Evolutionary conservation across 2,888 invertebrate genomes (phyloP), one percentile per base, ranked within the genome.

Genomic region (Athrips mouffetella): DNA sequence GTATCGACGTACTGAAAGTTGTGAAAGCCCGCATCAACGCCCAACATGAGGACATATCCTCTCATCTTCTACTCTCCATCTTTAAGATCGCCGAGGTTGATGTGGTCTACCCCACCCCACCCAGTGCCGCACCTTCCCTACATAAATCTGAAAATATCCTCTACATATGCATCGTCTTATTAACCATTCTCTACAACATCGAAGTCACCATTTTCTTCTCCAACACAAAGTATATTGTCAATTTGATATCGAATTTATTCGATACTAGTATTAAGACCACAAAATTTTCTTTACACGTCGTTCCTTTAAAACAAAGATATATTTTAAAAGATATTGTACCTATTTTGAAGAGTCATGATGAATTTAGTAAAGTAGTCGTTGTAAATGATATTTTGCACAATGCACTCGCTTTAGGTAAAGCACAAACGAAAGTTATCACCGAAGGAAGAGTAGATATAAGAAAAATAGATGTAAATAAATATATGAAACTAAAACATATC

Each of bases 41-140:
- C 41, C 93, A 94, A 67, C 93, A 95, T 76, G 93, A 94, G 58
- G 94, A 96, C 70, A 93, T 96, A 60, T 94, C 94, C 70, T 95
- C 96, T 44, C 96, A 96, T 78, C 92, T 95, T 52, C 90, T 96
- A 29, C 90, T 96, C 50, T 96, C 96, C 62, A 96, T 96, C 78
- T 95, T 96, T 89, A 96, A 96, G 89, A 94, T 96, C 89, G 96
- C 96, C 47, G 96, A 96, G 89, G 96, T 96, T 47, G 96, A 96
- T 80, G 94, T 96, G 45, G 92, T 95, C 58, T 92, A 95, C 80
- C 94, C 95, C 18, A 69, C 86, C 0, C 92, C 93, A 25, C 89
- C 91, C 2, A 91, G 90, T 70, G 91, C 91, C 35, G 80, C 83
- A 40, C 76, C 73, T 45, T 64, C 69, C 39, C 57, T 65, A 53